phyloP scores from a whole-genome alignment of 2,113 vertebrate genomes.

The Salminus brasiliensis region DNA sequence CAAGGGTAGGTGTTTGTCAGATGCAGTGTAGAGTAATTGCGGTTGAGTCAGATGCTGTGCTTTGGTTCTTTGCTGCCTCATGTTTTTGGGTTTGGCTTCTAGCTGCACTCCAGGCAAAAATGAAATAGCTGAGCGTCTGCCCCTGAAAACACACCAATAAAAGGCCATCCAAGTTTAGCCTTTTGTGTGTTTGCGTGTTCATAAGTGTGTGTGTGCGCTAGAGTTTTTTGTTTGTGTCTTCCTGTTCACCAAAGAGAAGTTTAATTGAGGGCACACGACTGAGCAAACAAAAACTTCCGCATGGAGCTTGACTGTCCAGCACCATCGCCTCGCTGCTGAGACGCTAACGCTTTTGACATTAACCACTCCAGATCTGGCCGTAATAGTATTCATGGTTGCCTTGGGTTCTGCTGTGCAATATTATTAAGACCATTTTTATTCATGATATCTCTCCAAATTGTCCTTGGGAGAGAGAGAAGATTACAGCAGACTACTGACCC shows the following conservation, averaged over 20 bases:
- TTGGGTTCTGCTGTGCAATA: slow-evolving; percentile 66
- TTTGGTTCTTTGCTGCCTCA: slow-evolving; percentile 12
- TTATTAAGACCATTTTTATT: slow-evolving; percentile 81
- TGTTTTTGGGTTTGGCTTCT: slow-evolving; percentile 31
- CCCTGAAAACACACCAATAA: slow-evolving; percentile 13
- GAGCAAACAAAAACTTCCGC: background rate
- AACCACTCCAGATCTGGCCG: slow-evolving; percentile 68
- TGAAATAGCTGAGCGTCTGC: background rate
- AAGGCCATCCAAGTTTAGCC: slow-evolving; percentile 19
- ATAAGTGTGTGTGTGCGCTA: background rate
- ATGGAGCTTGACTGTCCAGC: slow-evolving; percentile 38
- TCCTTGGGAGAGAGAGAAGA: slow-evolving; percentile 77
- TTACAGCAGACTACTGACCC: slow-evolving; percentile 72
- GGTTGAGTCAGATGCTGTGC: slow-evolving; percentile 9
- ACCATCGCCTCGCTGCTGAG: slow-evolving; percentile 53
- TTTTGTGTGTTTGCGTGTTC: background rate
- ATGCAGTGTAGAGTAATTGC: slow-evolving; percentile 41
- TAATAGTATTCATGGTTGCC: slow-evolving; percentile 80
- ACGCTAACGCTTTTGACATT: slow-evolving; percentile 66
- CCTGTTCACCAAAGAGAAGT: slow-evolving; percentile 11
- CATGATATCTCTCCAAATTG: slow-evolving; percentile 79
- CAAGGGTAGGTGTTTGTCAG: slow-evolving; percentile 34
- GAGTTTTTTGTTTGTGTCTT: background rate
- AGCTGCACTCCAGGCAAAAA: slow-evolving; percentile 34
- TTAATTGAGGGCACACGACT: slow-evolving; percentile 15